Conservation (phyloP, 1,140 invertebrate genomes). For the Drosophila orosa region DNA sequence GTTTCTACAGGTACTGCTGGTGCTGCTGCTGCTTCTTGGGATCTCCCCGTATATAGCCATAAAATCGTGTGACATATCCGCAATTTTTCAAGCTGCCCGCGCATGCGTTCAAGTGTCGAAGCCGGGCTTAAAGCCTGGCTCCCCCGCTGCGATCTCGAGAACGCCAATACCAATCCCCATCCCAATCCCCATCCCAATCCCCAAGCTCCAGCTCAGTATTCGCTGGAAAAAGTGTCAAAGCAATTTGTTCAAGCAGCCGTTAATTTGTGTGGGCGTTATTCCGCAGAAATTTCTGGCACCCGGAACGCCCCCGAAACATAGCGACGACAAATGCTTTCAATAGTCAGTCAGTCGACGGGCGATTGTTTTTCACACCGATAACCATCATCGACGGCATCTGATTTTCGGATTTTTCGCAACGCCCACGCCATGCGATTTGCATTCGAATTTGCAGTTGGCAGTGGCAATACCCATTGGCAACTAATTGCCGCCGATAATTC, state of each 20-base stretch:
- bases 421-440: conserved; percentile 39
- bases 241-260: conserved; percentile 49
- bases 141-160: conserved; percentile 60
- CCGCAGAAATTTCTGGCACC: conserved; percentile 50
- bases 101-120: conserved; percentile 74
- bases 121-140: conserved; percentile 49
- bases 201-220: conserved; percentile 13
- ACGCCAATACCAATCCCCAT: background rate
- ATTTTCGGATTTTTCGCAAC: conserved; percentile 18
- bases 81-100: conserved; percentile 75
- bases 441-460: conserved; percentile 49
- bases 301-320: conserved; percentile 46
- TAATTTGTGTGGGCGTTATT: conserved; percentile 54
- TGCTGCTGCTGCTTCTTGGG: conserved; percentile 5
- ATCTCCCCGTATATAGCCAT: conserved; percentile 66
- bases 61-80: conserved; percentile 83
- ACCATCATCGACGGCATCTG: conserved; percentile 60
- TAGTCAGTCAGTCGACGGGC: conserved; percentile 28
- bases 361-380: conserved; percentile 67
- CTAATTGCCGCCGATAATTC: conserved; percentile 72
- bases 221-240: conserved; percentile 70
- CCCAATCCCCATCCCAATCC: background rate
- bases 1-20: conserved; percentile 11
- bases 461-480: conserved; percentile 57
- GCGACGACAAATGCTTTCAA: conserved; percentile 80